These are phyloP conservation scores for Phylloscopus collybita DNA, from an alignment of 2,797 vertebrate genomes.

Conservation along the genomic window DNA sequence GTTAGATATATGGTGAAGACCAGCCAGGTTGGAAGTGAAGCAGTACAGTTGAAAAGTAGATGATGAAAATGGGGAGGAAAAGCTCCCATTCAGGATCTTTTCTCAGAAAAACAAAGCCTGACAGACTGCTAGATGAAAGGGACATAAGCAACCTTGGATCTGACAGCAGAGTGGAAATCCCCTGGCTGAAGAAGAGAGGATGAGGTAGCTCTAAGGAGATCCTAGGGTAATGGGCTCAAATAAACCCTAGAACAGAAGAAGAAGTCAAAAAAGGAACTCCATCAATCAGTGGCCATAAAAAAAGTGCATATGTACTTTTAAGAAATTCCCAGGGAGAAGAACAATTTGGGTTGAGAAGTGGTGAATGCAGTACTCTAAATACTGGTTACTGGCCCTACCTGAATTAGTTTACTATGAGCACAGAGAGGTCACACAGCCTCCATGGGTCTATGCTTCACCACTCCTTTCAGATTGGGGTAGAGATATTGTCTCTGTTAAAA, in stretches of 20 bases:
- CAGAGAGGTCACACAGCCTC: background rate
- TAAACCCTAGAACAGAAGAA: constrained; percentile 17
- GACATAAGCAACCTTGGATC: background rate
- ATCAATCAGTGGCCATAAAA: background rate
- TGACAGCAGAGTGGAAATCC: constrained; percentile 31
- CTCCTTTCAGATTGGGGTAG: background rate
- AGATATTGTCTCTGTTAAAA: background rate
- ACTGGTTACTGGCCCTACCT: background rate
- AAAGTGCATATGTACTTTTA: background rate
- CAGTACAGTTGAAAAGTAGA: background rate
- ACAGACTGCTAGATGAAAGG: background rate
- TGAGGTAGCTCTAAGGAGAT: constrained; percentile 22
- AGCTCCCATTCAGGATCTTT: background rate
- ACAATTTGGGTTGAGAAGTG: background rate
- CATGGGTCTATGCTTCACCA: background rate
- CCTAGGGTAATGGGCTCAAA: background rate
- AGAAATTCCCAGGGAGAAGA: constrained; percentile 31
- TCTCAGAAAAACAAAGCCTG: background rate
- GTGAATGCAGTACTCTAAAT: background rate
- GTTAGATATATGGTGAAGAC: background rate
- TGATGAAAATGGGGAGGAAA: background rate
- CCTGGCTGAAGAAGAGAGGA: constrained; percentile 24
- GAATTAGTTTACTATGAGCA: background rate
- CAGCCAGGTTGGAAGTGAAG: background rate
- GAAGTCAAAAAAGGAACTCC: constrained; percentile 12